Evolutionary conservation across 2,113 vertebrate species (phyloP), one percentile per base, ranked within the genome.

Genomic region (Neofelis nebulosa): DNA sequence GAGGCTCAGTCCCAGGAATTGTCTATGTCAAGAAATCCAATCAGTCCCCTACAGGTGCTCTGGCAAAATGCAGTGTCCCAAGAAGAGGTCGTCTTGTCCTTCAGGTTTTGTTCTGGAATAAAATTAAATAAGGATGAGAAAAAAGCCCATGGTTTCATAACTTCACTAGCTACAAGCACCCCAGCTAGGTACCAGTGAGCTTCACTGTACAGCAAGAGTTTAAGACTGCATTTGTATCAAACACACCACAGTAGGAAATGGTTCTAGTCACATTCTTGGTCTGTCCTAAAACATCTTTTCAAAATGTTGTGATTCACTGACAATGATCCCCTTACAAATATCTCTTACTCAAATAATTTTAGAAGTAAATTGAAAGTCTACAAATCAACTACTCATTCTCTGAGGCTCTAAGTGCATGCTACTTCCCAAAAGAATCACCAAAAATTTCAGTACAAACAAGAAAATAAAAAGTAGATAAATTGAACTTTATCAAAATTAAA

Each of bases 341-440:
- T 48, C 52, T 89, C n/a, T 81, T 63, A 66, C 48, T 50, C 41
- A 63, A 80, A 74, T 50, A 63, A 93, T 65, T 85, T 93, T 82
- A 94, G 66, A 91, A 91, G 48, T 76, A 92, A 76, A 89, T 6
- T 36, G 29, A 92, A 83, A 89, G 76, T 74, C 52, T 89, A 83
- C 33, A 92, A 69, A 52, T 31, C 38, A 50, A n/a, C 6, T 21
- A 18, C 29, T 92, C 38, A 79, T 89, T 69, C 78, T 89, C 15
- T 15, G 21, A 14, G 68, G n/a, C 68, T 57, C 57, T 57, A 87
- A 63, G 14, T 84, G 52, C 52, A 73, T 84, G 48, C 57, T 82
- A 81, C 38, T 82, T 89, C 14, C 83, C 36, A 52, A n/a, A 19
- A 41, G 14, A 63, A 86, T n/a, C 21, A 82, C 25, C 31, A 81